Base-by-base conservation (phyloP, 2,888 invertebrate genomes). In the Exephanes ischioxanthus region DNA sequence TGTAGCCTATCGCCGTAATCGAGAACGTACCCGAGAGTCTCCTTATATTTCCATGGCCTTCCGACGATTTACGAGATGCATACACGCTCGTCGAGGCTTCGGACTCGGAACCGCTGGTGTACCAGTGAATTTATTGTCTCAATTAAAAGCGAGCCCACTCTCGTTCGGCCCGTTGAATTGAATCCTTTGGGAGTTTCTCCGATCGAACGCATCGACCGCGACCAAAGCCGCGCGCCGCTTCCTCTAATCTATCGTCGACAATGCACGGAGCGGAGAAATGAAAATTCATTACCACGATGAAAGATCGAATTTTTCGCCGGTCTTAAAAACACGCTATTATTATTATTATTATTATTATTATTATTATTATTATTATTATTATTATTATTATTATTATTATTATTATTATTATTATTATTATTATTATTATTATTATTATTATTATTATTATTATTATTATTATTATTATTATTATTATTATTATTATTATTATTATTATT, bases 61-160 rank as follows among this genome's bases (percentile, higher is more conserved):
- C 6, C 30, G 11, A 26, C 14, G 55, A 75, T 75, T 75, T 63
- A 75, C 63, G 75, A 63, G 61, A 48, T n/a, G 30, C 61, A 30
- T 45, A 45, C 61, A 73, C n/a, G 73, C 73, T 30, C 45, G 45
- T 6, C 1, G 9, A 48, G 16, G 11, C 11, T 26, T 73, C 19
- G 73, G 61, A 45, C 45, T n/a, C 45, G 1, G n/a, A 0, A n/a
- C 16, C 70, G 22, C 30, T 22, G 19, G 37, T 66, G 22, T 33
- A 55, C 67, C 66, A 19, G 53, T 37, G 37, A 77, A 77, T 77
- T 67, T 66, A 77, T 53, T 26, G 41, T 55, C 51, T 66, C 77
- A 41, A 76, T 76, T 67, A 75, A 66, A 66, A 26, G 48, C 45
- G 75, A 58, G 26, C 14, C 9, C 48, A 33, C 61, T 63, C 61